Percentiles rank a stretch among this genome's conserved stretches.
These are phyloP conservation scores for Adelges cooleyi DNA, from an alignment of 1,140 invertebrate genomes.

Conservation along the genomic window DNA sequence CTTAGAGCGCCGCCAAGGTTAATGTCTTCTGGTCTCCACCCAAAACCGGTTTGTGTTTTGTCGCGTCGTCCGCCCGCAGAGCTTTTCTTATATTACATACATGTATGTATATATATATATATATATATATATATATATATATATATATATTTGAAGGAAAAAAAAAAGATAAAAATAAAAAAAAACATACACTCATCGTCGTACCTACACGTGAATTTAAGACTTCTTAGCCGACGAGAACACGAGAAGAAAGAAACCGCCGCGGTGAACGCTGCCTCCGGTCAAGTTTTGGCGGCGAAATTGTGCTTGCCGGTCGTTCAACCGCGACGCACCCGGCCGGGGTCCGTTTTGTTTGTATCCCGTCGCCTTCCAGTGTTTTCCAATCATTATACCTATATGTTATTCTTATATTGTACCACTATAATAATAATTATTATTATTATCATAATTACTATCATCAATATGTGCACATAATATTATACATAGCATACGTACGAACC, in stretches of 20 bases:
- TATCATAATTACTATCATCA: no score
- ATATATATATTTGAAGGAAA: not conserved
- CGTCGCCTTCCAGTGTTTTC: no score
- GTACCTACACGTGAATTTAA: no score
- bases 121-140: not conserved
- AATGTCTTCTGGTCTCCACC: constrained; percentile 21
- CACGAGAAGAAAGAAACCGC: no score
- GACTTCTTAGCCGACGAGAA: no score
- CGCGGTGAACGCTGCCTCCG: no score
- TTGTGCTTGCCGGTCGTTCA: constrained; percentile 3
- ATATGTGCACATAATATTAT: no score
- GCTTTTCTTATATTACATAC: constrained; percentile 8
- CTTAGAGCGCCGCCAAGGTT: constrained; percentile 10
- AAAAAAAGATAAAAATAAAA: not conserved
- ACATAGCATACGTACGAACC: no score
- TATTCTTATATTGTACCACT: no score
- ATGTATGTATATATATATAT: not conserved
- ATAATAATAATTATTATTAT: no score
- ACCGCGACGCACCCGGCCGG: not conserved
- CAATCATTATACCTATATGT: no score
- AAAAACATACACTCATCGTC: not conserved
- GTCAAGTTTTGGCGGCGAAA: not conserved
- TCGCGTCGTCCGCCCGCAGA: constrained; percentile 9
- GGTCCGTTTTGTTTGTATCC: not conserved
- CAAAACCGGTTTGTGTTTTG: constrained; percentile 6